Conservation (phyloP, 1,140 invertebrate species). For the Gryon sp. region DNA sequence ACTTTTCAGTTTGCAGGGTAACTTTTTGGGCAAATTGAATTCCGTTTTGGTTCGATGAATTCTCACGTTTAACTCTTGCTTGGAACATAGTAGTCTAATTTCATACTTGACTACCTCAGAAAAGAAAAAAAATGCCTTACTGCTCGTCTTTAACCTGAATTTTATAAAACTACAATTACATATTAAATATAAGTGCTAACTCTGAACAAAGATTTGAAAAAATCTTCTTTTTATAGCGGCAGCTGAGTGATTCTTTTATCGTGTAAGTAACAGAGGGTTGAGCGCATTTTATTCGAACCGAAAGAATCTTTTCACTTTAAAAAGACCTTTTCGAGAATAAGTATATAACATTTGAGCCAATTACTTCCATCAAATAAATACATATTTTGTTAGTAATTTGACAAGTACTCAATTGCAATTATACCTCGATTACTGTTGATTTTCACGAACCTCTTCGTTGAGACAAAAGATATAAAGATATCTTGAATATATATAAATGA, state of each 20-base stretch:
- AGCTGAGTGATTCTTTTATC: conserved; percentile 42
- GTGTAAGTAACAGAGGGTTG: conserved; percentile 30
- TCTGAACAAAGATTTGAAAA: conserved; percentile 31
- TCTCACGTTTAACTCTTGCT: conserved; percentile 24
- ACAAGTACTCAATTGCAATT: neutral
- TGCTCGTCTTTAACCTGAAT: conserved; percentile 20
- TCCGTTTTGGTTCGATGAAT: conserved; percentile 19
- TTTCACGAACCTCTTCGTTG: too few species aligned
- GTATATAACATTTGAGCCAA: conserved; percentile 38
- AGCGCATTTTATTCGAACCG: conserved; percentile 21
- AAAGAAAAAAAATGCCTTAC: conserved; percentile 12
- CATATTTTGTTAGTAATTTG: conserved; percentile 17
- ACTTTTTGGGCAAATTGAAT: conserved; percentile 11
- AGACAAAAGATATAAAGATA: too few species aligned
- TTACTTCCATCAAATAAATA: conserved; percentile 37
- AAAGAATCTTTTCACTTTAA: conserved; percentile 37
- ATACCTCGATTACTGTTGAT: neutral
- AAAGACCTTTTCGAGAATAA: conserved; percentile 30
- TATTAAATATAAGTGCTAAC: conserved; percentile 34
- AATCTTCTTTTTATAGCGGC: conserved; percentile 25
- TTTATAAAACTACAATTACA: conserved; percentile 4
- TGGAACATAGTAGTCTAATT: conserved; percentile 20
- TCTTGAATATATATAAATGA: too few species aligned
- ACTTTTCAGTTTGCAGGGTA: neutral
- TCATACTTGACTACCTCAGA: conserved; percentile 26